phyloP scores from a whole-genome alignment of 35 echinoderm and acorn worm genomes.

The Amphiura filiformis region DNA sequence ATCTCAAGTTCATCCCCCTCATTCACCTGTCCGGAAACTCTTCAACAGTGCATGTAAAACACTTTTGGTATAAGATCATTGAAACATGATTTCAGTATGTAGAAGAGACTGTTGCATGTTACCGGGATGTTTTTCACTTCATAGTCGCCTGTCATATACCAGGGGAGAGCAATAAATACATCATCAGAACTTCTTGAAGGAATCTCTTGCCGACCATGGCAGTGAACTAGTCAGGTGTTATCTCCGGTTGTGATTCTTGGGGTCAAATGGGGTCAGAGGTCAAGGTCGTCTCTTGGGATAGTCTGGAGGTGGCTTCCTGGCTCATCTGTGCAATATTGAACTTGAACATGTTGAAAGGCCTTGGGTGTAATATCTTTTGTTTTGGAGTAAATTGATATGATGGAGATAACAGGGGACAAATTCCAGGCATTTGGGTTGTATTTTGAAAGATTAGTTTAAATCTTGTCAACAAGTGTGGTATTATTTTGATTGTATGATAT shows the following conservation, averaged over 20 bases:
- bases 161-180: not conserved
- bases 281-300: slow-evolving; percentile 13
- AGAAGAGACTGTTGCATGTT: not conserved
- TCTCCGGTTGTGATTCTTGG: slow-evolving; percentile 1
- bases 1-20: not conserved
- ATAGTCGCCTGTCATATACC: not conserved
- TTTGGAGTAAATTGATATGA: not conserved
- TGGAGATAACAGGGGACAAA: too few species aligned
- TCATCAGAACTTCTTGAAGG: not conserved
- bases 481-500: too few species aligned
- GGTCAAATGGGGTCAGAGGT: slow-evolving; percentile 5
- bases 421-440: too few species aligned
- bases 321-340: too few species aligned
- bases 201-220: slow-evolving; percentile 10
- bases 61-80: too few species aligned
- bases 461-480: too few species aligned
- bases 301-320: not conserved
- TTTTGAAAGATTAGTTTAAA: too few species aligned
- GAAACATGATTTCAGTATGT: not conserved
- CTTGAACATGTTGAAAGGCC: too few species aligned
- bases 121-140: not conserved
- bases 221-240: slow-evolving; percentile 5
- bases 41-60: not conserved
- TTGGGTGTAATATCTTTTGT: not conserved
- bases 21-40: not conserved